Conservation (phyloP, 2,888 invertebrate genomes). For the Sarcophaga rosellei region DNA sequence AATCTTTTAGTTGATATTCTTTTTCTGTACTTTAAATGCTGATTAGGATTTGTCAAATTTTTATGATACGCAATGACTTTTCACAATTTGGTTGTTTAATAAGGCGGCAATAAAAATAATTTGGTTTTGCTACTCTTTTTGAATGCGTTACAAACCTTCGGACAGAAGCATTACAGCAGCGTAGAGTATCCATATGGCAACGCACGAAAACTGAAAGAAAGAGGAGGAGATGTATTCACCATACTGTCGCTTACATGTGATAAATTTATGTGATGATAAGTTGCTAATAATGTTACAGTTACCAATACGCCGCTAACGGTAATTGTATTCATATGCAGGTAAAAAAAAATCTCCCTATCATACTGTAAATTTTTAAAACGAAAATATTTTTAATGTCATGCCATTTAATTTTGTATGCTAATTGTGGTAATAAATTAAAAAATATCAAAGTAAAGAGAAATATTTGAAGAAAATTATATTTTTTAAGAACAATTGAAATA, state of each 20-base stretch:
- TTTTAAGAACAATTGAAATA: too few relatives aligned
- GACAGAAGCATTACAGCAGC: too few relatives aligned
- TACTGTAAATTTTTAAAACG: neutral
- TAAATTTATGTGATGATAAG: neutral
- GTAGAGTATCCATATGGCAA: neutral
- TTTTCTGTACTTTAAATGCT: too few relatives aligned
- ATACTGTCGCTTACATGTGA: neutral
- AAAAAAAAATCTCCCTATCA: too few relatives aligned
- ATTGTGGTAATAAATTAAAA: slow-evolving; percentile 40
- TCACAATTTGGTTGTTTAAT: too few relatives aligned
- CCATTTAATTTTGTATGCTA: slow-evolving; percentile 37
- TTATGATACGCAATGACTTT: too few relatives aligned
- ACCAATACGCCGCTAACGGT: neutral
- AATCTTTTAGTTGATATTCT: too few relatives aligned
- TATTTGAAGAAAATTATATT: neutral
- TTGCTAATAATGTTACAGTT: neutral
- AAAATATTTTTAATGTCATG: slow-evolving; percentile 8
- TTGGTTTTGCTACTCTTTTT: too few relatives aligned
- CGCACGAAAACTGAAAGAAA: neutral
- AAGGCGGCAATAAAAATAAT: too few relatives aligned
- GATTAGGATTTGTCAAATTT: too few relatives aligned
- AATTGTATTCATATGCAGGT: neutral
- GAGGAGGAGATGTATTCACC: rapidly evolving
- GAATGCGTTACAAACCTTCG: too few relatives aligned
- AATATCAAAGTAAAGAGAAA: neutral